phyloP scores from a whole-genome alignment of 2,797 vertebrate genomes.

The Astyanax mexicanus region DNA sequence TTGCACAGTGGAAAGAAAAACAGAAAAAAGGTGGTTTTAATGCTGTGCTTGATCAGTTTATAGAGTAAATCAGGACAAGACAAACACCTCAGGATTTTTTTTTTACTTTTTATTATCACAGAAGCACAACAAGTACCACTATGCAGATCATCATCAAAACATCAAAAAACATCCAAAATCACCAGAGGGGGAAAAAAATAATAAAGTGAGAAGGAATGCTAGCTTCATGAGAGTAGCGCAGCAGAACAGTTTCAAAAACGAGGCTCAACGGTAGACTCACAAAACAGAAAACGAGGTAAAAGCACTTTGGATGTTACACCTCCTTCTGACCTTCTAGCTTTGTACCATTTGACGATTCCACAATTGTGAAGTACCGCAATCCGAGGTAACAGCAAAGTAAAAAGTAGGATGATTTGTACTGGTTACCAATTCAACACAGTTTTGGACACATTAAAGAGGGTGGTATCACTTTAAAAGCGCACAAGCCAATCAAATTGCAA shows the following conservation, averaged over 20 bases:
- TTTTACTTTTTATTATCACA: constrained; percentile 80
- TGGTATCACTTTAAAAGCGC: background rate
- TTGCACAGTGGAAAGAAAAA: too few species aligned
- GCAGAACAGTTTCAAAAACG: constrained; percentile 61
- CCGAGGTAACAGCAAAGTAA: background rate
- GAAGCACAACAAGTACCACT: constrained; percentile 82
- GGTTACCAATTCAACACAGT: background rate
- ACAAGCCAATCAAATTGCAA: constrained; percentile 67
- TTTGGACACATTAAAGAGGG: background rate
- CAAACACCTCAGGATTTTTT: background rate
- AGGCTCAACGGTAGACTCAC: constrained; percentile 67
- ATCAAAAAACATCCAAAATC: constrained; percentile 60
- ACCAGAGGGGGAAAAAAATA: constrained; percentile 56
- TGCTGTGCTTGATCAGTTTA: too few species aligned
- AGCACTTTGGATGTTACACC: constrained; percentile 71
- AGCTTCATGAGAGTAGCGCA: constrained; percentile 67
- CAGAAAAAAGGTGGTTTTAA: too few species aligned
- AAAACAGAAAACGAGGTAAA: constrained; percentile 64
- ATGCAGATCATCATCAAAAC: constrained; percentile 75
- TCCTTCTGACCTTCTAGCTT: constrained; percentile 45
- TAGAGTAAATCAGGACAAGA: too few species aligned
- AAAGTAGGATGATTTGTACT: background rate
- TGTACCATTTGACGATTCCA: constrained; percentile 59
- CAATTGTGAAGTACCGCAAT: background rate
- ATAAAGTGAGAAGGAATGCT: constrained; percentile 70